These are phyloP conservation scores for Venturia canescens DNA, from an alignment of 1,140 invertebrate genomes.

Conservation along the genomic window DNA sequence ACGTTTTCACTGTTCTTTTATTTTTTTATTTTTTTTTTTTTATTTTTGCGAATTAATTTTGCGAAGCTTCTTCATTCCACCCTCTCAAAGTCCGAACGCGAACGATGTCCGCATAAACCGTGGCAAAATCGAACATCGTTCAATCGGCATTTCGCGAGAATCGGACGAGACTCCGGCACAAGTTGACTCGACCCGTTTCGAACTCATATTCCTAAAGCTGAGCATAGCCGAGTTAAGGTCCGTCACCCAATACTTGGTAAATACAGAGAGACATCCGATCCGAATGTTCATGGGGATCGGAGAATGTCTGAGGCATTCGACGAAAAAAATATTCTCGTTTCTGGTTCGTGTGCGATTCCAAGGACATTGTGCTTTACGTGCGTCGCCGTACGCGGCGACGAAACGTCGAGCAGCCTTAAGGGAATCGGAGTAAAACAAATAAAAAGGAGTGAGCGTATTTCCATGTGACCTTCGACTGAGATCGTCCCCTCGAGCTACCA, in stretches of 20 bases:
- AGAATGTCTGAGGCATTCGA: not conserved
- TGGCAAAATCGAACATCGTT: too few relatives aligned
- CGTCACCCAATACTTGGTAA: not conserved
- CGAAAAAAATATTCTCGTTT: not conserved
- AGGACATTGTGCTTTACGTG: slow-evolving; percentile 1
- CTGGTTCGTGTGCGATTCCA: slow-evolving; percentile 28
- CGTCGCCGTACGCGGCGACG: slow-evolving; percentile 5
- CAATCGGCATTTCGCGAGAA: too few relatives aligned
- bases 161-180: too few relatives aligned
- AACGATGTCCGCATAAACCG: too few relatives aligned
- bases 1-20: too few relatives aligned
- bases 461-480: slow-evolving; percentile 58
- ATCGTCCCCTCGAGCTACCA: slow-evolving; percentile 1
- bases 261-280: not conserved
- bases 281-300: not conserved
- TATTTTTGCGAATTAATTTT: too few relatives aligned
- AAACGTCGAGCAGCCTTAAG: slow-evolving; percentile 53
- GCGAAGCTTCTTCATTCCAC: too few relatives aligned
- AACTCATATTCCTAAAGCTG: too few relatives aligned
- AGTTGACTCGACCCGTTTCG: too few relatives aligned
- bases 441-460: slow-evolving; percentile 57
- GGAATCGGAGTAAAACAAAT: slow-evolving; percentile 48
- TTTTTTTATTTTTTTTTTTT: too few relatives aligned
- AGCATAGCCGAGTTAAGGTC: not conserved
- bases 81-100: too few relatives aligned